Conservation (phyloP, 1,140 invertebrate genomes). For the Sweltsa coloradensis region DNA sequence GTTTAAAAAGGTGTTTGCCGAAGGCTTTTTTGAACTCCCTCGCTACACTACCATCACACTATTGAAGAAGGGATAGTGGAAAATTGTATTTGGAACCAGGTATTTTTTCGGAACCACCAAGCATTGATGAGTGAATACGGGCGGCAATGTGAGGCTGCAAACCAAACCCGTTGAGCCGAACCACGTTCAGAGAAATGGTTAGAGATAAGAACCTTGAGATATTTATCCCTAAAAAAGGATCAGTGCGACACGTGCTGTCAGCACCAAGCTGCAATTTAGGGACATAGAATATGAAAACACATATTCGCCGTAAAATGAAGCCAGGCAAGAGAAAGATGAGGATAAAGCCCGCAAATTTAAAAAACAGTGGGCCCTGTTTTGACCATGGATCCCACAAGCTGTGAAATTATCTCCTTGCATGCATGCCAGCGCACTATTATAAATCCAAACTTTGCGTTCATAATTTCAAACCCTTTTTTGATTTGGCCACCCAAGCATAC, state of each 20-base stretch:
- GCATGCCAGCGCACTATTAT: too few relatives aligned
- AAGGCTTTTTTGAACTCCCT: constrained; percentile 10
- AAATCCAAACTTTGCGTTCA: too few relatives aligned
- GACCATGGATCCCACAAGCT: too few relatives aligned
- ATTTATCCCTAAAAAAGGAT: constrained; percentile 11
- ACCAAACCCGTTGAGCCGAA: neutral
- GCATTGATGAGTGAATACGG: constrained; percentile 8
- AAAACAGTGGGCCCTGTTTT: too few relatives aligned
- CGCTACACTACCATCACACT: constrained; percentile 15
- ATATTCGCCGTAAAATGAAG: too few relatives aligned
- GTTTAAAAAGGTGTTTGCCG: constrained; percentile 3
- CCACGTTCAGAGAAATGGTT: neutral
- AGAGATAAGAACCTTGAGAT: constrained; percentile 1
- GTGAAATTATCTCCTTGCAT: too few relatives aligned
- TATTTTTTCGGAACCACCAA: constrained; percentile 2
- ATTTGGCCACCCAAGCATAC: constrained; percentile 1
- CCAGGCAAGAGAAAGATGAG: too few relatives aligned
- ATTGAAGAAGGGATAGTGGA: constrained; percentile 8
- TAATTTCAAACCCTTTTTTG: too few relatives aligned
- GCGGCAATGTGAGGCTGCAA: neutral
- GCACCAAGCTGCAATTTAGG: neutral
- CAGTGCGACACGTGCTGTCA: constrained; percentile 11
- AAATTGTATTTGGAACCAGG: constrained; percentile 15
- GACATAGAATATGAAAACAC: too few relatives aligned
- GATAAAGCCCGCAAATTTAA: too few relatives aligned